Conservation (phyloP, 2,888 invertebrate genomes). For the Xestoiulus laeticollis region DNA sequence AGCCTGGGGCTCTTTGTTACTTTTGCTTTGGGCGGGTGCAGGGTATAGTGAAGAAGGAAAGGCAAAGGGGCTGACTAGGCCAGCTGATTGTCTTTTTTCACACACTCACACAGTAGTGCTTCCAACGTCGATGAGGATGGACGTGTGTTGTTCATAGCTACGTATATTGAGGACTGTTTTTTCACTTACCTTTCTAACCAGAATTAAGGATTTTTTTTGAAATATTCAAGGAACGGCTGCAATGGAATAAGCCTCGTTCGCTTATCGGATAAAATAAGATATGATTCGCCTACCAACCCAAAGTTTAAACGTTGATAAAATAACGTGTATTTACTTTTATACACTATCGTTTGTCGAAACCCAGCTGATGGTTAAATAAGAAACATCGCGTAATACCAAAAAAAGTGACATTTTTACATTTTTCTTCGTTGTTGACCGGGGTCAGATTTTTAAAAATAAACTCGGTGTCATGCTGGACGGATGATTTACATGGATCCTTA, state of each 20-base stretch:
- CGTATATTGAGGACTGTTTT: not conserved
- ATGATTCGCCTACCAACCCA: not conserved
- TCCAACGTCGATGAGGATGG: not conserved
- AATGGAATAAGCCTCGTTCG: conserved; percentile 4
- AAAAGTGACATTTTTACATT: not conserved
- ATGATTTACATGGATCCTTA: conserved; percentile 17
- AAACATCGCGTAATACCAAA: not conserved
- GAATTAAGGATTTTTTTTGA: not conserved
- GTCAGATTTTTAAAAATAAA: not conserved
- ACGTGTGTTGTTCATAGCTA: not conserved
- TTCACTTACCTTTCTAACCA: no score
- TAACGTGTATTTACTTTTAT: not conserved
- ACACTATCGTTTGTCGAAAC: not conserved
- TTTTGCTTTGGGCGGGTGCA: not conserved
- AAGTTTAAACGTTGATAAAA: not conserved
- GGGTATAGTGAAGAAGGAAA: not conserved
- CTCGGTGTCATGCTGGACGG: not conserved
- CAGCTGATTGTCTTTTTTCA: conserved; percentile 11
- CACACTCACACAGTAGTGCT: not conserved
- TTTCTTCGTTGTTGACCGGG: not conserved
- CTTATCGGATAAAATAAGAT: conserved; percentile 14
- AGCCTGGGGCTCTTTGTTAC: conserved; percentile 25
- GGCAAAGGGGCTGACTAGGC: not conserved
- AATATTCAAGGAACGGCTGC: not conserved
- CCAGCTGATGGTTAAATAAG: not conserved